Evolutionary conservation across 2,797 vertebrate species (phyloP).

Genomic region (Macropus fuliginosus): DNA sequence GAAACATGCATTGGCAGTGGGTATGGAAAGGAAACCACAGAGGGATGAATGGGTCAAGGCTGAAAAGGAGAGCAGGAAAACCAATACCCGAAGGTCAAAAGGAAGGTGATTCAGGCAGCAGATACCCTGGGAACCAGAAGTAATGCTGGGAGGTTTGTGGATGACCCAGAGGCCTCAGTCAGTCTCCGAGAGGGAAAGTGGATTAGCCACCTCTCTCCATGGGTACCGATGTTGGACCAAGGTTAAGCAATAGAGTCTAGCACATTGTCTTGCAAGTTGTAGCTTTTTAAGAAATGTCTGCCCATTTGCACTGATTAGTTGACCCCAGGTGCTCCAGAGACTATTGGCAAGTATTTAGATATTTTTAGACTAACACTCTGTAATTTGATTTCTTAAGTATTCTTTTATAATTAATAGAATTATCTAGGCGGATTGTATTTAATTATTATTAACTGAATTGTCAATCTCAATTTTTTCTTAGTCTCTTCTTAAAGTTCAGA

Average conservation of each 20-base stretch:
- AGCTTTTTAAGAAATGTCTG: too few relatives aligned
- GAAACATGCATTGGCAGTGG: neutral
- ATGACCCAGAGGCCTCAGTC: neutral
- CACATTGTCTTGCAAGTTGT: neutral
- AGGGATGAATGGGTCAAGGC: neutral
- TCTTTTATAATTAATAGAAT: neutral
- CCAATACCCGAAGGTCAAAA: neutral
- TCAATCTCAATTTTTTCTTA: neutral
- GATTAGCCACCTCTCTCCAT: neutral
- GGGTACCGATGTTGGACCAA: neutral
- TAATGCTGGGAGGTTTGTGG: neutral
- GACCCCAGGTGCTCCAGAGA: too few relatives aligned
- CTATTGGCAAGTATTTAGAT: accelerated
- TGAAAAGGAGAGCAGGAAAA: neutral
- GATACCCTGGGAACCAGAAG: neutral
- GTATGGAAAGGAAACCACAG: neutral
- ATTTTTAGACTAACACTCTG: neutral
- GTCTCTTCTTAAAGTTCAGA: neutral
- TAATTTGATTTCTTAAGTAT: neutral
- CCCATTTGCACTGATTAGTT: neutral
- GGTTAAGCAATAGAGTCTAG: neutral
- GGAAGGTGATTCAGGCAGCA: neutral
- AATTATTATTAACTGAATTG: neutral
- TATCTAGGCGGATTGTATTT: neutral
- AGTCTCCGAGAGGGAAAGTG: neutral